Conservation (phyloP, 2,113 vertebrate species). For the Myodes glareolus region DNA sequence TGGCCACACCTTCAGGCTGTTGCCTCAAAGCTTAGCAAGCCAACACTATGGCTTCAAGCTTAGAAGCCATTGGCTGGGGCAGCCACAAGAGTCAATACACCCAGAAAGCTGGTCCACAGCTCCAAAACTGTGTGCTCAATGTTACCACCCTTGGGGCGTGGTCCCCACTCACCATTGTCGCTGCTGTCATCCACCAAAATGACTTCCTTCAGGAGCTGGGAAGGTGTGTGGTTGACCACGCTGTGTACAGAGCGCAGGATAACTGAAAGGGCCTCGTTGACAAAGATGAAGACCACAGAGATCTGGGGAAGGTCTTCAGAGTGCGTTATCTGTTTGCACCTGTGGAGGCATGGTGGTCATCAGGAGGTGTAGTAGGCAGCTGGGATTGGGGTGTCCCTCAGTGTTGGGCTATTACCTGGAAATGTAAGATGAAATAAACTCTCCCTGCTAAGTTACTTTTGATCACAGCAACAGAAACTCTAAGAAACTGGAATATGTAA, state of each 20-base stretch:
- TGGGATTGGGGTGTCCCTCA: fast-evolving
- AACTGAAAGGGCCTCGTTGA: constrained; percentile 96
- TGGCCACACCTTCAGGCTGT: neutral
- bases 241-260: constrained; percentile 98
- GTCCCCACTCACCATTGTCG: constrained; percentile 90
- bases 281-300: constrained; percentile 98
- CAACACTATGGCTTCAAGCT: neutral
- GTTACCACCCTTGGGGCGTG: neutral
- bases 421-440: neutral
- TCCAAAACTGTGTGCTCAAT: neutral
- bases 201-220: constrained; percentile 96
- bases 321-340: constrained; percentile 94
- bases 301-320: constrained; percentile 93
- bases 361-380: fast-evolving
- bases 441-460: neutral
- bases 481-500: neutral
- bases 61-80: neutral
- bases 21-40: neutral
- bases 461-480: neutral
- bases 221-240: constrained; percentile 97
- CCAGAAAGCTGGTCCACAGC: neutral
- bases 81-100: neutral
- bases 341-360: constrained; percentile 71
- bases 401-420: neutral
- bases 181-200: constrained; percentile 99